Evolutionary conservation across 1,140 invertebrate species (phyloP), one percentile per base, ranked within the genome.

Genomic region (Temnothorax nylanderi): DNA sequence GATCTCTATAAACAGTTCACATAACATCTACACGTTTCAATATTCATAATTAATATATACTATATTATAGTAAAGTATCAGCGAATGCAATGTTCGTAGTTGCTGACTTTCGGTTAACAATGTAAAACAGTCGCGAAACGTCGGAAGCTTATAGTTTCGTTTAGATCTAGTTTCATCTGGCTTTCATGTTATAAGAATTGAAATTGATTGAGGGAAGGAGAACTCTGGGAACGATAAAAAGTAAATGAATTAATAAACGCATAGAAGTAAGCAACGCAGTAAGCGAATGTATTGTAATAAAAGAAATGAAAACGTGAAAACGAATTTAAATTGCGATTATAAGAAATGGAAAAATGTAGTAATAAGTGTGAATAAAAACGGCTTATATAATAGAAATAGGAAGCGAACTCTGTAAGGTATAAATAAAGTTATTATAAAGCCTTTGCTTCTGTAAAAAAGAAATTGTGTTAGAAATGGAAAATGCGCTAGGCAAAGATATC

Each of bases 131-230:
- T 41, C 34, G 6, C 6, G n/a, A 77, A 37, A 3, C 18, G 4
- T 54, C 2, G 5, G n/a, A 37, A 44, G 21, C 0, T 77, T 18
- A 62, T 44, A 44, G 54, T 76, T 60, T 60, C 4, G 21, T 41
- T 58, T 18, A 41, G 58, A 60, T 77, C 41, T 47, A n/a, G 37
- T 77, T 77, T 77, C 16, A n/a, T 34, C 75, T 47, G 41, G 37
- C 62, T 60, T 76, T 26, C 2, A 16, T 21, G 16, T 44, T 77
- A 64, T 34, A 47, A 32, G 75, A 77, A 64, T 44, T 64, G 5
- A 77, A 77, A 77, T 77, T 64, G 26, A 77, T 77, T 47, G 18
- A 75, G 13, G 2, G 26, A 77, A 16, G 18, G 0, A 74, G n/a
- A 72, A 2, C 2, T 37, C 3, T 10, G n/a, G 8, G 21, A 60